Base-by-base conservation (phyloP, 2,797 vertebrate species). In the Cyprinodon diabolis region DNA sequence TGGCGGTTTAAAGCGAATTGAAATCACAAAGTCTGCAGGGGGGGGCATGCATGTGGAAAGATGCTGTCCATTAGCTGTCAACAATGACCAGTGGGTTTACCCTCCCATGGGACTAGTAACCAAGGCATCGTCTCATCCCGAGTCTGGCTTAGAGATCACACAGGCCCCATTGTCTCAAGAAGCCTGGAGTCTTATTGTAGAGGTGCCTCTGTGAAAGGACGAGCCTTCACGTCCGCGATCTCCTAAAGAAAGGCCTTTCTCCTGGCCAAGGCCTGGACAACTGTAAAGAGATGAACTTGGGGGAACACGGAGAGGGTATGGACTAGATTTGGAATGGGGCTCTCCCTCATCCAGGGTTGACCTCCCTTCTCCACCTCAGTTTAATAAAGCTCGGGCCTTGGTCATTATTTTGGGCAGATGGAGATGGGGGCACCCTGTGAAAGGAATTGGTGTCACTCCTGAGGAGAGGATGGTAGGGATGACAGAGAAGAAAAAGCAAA, bases 391-490 rank as follows among this genome's bases (percentile, higher is more conserved):
- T 84, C 93, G 65, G 94, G 95, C 90, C 95, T 95, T 96, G 96
- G 96, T 97, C 97, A 97, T 98, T 97, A 97, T 97, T 97, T 96
- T 96, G 96, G 96, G 95, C 95, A 96, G 95, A 96, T 96, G 96
- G 96, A 96, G 96, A 94, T 87, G 93, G 93, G 94, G 95, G 93
- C 94, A 93, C 90, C 90, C 92, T 63, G 80, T 91, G 90, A 93
- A 93, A 91, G 87, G 87, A 88, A 85, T 84, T 82, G 89, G 89
- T 91, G 90, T 92, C 90, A 92, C 89, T 91, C 91, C 90, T 86
- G 86, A 91, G 89, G 92, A 92, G 89, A 91, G 91, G 91, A 92
- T 91, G 90, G 91, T 91, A 90, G 87, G 86, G 90, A 94, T 93
- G 91, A 93, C 91, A 91, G 91, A 90, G 87, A 91, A 91, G 88